These are phyloP conservation scores for Scyliorhinus canicula DNA, from an alignment of 2,797 vertebrate species.

Conservation along the genomic window DNA sequence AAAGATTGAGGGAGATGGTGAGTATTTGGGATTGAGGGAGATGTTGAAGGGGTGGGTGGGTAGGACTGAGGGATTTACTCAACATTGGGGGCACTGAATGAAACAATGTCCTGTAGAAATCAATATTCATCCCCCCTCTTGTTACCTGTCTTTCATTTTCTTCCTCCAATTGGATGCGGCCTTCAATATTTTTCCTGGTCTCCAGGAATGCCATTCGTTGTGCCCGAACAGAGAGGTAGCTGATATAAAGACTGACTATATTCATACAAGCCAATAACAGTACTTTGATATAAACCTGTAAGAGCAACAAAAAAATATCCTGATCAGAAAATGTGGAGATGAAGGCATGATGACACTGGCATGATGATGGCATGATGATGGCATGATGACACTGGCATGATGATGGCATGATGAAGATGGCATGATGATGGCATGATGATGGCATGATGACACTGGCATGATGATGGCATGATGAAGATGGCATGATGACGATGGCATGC, in stretches of 20 bases:
- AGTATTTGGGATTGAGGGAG: background rate
- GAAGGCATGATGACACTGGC: background rate
- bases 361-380: no score
- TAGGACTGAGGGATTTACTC: background rate
- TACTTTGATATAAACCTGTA: constrained; percentile 59
- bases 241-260: constrained; percentile 64
- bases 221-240: constrained; percentile 64
- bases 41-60: no score
- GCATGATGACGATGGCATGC: no score
- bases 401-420: no score
- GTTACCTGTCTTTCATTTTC: constrained; percentile 69
- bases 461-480: no score
- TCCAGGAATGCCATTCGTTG: constrained; percentile 69
- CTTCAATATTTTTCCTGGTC: constrained; percentile 65
- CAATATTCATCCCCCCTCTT: background rate
- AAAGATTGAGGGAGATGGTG: background rate
- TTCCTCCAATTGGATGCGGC: constrained; percentile 62
- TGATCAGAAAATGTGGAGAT: no score
- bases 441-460: no score
- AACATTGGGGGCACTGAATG: background rate
- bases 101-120: background rate
- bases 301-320: background rate
- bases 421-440: no score
- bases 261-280: constrained; percentile 66
- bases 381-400: no score